Conservation (phyloP, 2,888 invertebrate species). For the Pemphredon lugubris region DNA sequence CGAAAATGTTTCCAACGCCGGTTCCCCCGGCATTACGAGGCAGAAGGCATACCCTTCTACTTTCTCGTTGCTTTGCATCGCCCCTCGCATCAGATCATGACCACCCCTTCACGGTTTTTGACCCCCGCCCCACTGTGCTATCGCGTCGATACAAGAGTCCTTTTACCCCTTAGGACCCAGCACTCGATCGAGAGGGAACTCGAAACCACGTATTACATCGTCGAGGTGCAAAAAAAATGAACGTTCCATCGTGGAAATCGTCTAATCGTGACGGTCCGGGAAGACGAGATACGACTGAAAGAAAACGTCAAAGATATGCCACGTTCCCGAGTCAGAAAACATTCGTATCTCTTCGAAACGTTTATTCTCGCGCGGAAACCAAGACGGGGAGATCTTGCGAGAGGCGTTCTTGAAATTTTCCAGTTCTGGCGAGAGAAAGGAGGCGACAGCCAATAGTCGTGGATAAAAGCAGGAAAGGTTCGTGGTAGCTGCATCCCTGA, state of each 20-base stretch:
- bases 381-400: too few relatives aligned
- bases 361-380: too few relatives aligned
- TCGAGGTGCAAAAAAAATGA: constrained; percentile 3
- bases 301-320: not conserved
- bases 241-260: too few relatives aligned
- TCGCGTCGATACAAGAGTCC: constrained; percentile 61
- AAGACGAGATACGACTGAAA: not conserved
- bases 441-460: too few relatives aligned
- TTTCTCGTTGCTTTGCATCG: constrained; percentile 25
- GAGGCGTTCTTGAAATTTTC: too few relatives aligned
- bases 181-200: constrained; percentile 46
- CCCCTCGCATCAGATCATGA: constrained; percentile 52
- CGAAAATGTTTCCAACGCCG: constrained; percentile 46
- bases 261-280: not conserved
- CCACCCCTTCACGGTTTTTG: constrained; percentile 62
- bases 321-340: not conserved
- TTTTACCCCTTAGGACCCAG: constrained; percentile 39
- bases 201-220: constrained; percentile 52
- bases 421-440: too few relatives aligned
- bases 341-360: too few relatives aligned
- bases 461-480: constrained; percentile 2
- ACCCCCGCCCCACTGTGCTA: constrained; percentile 51
- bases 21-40: constrained; percentile 37
- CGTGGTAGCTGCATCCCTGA: constrained; percentile 63
- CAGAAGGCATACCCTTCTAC: constrained; percentile 31